Conservation (phyloP, 2,888 invertebrate species). For the Helleia helle region DNA sequence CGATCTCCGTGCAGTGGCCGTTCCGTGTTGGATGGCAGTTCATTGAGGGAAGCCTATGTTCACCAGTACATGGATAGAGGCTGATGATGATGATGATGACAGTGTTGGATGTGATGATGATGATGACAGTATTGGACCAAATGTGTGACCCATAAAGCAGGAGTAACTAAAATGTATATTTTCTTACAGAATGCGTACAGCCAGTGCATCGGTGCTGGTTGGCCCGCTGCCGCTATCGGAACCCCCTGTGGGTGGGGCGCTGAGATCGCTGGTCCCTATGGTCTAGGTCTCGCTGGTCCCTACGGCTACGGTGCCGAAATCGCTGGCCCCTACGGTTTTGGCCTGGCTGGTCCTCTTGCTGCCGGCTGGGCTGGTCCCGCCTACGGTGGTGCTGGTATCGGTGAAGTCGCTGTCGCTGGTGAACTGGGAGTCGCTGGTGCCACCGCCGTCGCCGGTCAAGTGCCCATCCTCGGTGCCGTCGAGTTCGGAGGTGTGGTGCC, state of each 20-base stretch:
- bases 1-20: no score
- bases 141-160: no score
- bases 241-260: conserved; percentile 10
- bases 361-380: conserved; percentile 19
- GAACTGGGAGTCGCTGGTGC: conserved; percentile 27
- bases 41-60: no score
- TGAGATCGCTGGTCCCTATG: neutral
- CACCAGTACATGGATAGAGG: no score
- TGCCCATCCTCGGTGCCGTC: conserved; percentile 31
- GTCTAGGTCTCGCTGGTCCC: conserved; percentile 1
- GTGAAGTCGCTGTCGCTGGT: conserved; percentile 24
- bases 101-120: no score
- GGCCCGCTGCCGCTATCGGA: neutral
- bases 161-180: no score
- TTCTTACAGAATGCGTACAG: neutral
- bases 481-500: conserved; percentile 25
- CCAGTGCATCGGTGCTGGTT: conserved; percentile 12
- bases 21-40: no score
- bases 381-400: conserved; percentile 25
- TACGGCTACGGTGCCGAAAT: neutral
- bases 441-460: conserved; percentile 28
- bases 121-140: no score
- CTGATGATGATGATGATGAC: no score
- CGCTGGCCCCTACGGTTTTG: conserved; percentile 16
- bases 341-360: conserved; percentile 13